Conservation (phyloP, 2,797 vertebrate species). For the Paramormyrops hopkinsi region DNA sequence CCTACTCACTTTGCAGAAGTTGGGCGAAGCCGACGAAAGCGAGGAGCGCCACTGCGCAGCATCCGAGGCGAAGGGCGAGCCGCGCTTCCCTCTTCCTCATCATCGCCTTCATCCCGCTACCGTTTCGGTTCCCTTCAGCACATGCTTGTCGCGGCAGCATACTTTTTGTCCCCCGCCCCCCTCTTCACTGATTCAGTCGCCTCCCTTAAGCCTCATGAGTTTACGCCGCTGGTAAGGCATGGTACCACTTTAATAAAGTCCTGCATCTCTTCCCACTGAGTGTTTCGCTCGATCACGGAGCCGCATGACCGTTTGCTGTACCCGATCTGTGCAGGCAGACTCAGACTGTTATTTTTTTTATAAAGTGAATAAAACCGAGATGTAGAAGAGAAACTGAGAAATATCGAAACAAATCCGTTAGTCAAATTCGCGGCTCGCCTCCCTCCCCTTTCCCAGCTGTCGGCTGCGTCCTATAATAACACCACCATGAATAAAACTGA, state of each 20-base stretch:
- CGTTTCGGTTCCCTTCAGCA: constrained; percentile 10
- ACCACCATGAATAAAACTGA: not conserved
- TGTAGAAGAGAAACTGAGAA: not conserved
- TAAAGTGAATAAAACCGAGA: not conserved
- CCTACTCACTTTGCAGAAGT: constrained; percentile 9
- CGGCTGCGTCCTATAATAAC: not conserved
- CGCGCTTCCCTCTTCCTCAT: not conserved
- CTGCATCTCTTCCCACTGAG: not conserved
- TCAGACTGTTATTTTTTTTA: not conserved
- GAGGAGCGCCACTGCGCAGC: constrained; percentile 2
- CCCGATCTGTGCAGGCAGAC: not conserved
- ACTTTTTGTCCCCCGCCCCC: not conserved
- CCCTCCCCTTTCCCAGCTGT: not conserved
- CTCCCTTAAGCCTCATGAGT: not conserved
- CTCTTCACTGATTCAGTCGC: not conserved
- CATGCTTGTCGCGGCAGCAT: constrained; percentile 8
- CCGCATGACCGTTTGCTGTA: not conserved
- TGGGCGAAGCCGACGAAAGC: constrained; percentile 8
- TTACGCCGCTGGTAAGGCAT: not conserved
- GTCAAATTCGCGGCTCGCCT: not conserved
- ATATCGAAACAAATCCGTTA: not conserved
- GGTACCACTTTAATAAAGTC: not conserved
- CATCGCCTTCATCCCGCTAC: constrained; percentile 17
- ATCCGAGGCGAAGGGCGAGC: constrained; percentile 9
- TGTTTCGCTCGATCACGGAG: not conserved